Conservation (phyloP, 2,797 vertebrate species). For the Galago senegalensis region DNA sequence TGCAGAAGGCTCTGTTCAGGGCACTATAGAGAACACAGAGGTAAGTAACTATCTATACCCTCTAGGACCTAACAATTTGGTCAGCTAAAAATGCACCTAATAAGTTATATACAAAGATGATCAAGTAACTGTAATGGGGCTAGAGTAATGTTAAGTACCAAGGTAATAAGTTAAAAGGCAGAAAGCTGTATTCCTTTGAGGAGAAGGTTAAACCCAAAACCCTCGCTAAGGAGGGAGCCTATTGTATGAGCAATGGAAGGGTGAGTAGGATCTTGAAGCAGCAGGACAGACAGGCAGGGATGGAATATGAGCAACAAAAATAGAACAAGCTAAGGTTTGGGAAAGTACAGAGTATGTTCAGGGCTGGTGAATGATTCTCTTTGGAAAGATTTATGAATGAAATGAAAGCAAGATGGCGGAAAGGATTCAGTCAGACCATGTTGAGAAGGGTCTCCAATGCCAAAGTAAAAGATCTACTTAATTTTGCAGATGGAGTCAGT, state of each 20-base stretch:
- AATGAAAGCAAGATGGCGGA: not conserved
- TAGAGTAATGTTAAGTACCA: not conserved
- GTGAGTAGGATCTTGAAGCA: not conserved
- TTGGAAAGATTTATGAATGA: not conserved
- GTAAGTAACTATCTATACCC: not conserved
- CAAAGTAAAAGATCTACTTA: not conserved
- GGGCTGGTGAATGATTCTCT: not conserved
- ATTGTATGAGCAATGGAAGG: not conserved
- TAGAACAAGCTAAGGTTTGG: not conserved
- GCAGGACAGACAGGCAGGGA: not conserved
- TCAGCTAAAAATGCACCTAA: not conserved
- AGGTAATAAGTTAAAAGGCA: not conserved
- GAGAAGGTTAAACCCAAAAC: not conserved
- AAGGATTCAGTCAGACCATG: not conserved
- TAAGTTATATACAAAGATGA: not conserved
- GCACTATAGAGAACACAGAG: not conserved
- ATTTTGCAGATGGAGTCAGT: not conserved
- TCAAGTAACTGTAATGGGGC: not conserved
- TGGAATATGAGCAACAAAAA: not conserved
- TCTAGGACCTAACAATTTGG: slow-evolving; percentile 32
- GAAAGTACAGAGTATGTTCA: no score
- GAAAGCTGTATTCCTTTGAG: not conserved
- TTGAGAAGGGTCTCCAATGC: not conserved
- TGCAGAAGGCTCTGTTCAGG: not conserved
- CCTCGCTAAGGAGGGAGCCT: not conserved